phyloP scores from a whole-genome alignment of 1,140 invertebrate genomes.

The Calliopsis andreniformis region DNA sequence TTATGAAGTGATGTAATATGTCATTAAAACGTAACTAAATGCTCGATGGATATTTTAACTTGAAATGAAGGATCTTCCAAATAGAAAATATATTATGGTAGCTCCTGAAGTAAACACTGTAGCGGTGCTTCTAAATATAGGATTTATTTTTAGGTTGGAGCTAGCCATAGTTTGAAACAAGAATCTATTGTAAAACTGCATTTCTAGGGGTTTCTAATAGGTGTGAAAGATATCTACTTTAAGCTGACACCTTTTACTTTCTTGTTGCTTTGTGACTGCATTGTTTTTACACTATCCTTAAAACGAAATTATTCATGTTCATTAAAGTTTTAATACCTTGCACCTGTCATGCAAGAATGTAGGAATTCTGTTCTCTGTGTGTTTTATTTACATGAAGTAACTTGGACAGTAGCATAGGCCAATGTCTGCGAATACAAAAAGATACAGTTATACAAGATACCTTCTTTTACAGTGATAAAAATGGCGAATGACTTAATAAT shows the following conservation, averaged over 20 bases:
- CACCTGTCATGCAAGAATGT: not conserved
- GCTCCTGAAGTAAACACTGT: constrained; percentile 40
- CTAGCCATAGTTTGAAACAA: constrained; percentile 66
- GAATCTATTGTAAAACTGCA: constrained; percentile 62
- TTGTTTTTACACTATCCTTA: not conserved
- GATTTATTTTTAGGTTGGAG: constrained; percentile 78
- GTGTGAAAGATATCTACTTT: constrained; percentile 41
- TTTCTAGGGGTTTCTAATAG: constrained; percentile 65
- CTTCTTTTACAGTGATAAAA: constrained; percentile 54
- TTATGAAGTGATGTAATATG: constrained; percentile 51
- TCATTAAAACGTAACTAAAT: constrained; percentile 25
- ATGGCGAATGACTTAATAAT: constrained; percentile 81
- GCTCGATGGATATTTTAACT: constrained; percentile 11
- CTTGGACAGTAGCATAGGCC: not conserved
- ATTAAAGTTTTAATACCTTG: not conserved
- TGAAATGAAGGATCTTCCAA: constrained; percentile 46
- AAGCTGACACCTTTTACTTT: constrained; percentile 14
- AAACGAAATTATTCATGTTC: not conserved
- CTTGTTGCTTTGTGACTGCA: not conserved
- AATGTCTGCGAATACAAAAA: not conserved
- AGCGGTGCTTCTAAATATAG: constrained; percentile 72
- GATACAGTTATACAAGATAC: not conserved
- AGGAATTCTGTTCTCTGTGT: not conserved
- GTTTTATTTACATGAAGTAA: constrained; percentile 4
- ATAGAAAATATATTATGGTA: constrained; percentile 57